Percentiles rank a stretch among this genome's conserved stretches.
Conservation (phyloP, 2,113 vertebrate species). For the Ptyas mucosa region DNA sequence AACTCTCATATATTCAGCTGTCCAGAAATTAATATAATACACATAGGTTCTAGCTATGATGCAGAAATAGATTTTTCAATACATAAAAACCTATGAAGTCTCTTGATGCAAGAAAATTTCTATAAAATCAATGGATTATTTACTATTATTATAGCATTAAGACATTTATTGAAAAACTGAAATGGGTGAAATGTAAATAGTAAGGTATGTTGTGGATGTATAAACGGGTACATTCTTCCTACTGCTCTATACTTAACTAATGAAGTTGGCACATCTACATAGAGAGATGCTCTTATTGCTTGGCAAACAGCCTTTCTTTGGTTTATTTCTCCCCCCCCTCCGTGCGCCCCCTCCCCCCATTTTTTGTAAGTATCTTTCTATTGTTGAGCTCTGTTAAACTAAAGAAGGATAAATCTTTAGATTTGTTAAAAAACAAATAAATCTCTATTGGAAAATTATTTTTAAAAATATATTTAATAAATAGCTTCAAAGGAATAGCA, state of each 20-base stretch:
- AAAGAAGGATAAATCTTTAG: constrained; percentile 28
- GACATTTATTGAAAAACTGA: not conserved
- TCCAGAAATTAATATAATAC: constrained; percentile 37
- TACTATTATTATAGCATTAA: not conserved
- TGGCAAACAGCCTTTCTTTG: constrained; percentile 44
- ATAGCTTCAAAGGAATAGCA: constrained; percentile 46
- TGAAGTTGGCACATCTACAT: constrained; percentile 32
- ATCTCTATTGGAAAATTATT: constrained; percentile 30
- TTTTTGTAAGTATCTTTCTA: constrained; percentile 24
- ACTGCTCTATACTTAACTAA: not conserved
- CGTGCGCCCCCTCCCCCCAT: not conserved
- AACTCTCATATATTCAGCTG: constrained; percentile 43
- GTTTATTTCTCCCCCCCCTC: constrained; percentile 17
- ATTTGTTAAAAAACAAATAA: not conserved
- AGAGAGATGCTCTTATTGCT: constrained; percentile 34
- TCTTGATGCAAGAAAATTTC: constrained; percentile 29
- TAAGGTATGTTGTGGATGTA: not conserved
- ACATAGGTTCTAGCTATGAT: not conserved
- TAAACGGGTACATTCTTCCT: constrained; percentile 7
- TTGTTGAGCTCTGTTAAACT: constrained; percentile 47
- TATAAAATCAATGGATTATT: constrained; percentile 6
- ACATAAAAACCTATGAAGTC: not conserved
- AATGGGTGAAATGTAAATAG: not conserved
- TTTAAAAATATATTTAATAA: constrained; percentile 45
- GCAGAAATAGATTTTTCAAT: not conserved